Conservation (phyloP, 2,797 vertebrate genomes). For the Heteromormyrus szaboi region DNA sequence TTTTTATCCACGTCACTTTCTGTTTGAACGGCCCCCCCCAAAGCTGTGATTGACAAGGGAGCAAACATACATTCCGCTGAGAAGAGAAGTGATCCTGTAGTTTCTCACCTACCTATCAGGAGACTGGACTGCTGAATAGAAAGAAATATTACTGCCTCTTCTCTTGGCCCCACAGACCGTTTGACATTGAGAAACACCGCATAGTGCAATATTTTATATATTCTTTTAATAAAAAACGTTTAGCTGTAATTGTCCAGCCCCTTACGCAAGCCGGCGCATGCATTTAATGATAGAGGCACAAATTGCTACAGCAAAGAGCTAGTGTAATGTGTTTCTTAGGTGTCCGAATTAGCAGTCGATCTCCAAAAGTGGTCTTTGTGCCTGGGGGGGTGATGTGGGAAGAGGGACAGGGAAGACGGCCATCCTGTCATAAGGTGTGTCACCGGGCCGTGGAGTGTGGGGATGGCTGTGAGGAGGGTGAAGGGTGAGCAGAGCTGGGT, state of each 20-base stretch:
- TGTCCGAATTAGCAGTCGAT: neutral
- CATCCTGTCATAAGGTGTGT: neutral
- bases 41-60: neutral
- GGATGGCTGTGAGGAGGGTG: neutral
- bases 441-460: neutral
- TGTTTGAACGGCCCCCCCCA: neutral
- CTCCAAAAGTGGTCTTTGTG: neutral
- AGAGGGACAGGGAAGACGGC: neutral
- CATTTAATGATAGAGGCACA: neutral
- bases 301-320: neutral
- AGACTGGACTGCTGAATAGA: neutral
- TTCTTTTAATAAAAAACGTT: neutral
- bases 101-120: neutral
- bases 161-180: neutral
- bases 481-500: neutral
- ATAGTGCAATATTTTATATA: neutral
- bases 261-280: neutral
- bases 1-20: neutral
- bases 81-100: neutral
- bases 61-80: neutral
- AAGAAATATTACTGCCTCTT: neutral
- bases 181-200: neutral
- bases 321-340: neutral
- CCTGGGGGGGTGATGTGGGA: neutral
- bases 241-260: neutral